These are phyloP conservation scores for Siphlonurus alternatus DNA, from an alignment of 2,888 invertebrate species.

Conservation along the genomic window DNA sequence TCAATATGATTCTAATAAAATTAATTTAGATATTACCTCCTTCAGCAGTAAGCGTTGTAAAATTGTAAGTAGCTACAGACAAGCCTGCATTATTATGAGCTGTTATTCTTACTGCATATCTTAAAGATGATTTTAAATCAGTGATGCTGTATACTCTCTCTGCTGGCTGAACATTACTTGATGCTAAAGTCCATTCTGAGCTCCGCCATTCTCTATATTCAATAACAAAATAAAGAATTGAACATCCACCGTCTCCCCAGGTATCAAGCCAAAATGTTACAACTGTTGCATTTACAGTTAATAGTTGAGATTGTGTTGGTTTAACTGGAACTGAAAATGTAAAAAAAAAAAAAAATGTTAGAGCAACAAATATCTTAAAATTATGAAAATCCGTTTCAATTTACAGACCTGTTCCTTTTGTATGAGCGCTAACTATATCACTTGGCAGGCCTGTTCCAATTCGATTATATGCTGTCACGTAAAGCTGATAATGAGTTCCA, in stretches of 20 bases:
- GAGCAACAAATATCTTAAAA: not conserved
- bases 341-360: not conserved
- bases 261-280: conserved; percentile 74
- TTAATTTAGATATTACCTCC: conserved; percentile 37
- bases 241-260: conserved; percentile 81
- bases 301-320: conserved; percentile 61
- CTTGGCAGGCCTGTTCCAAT: conserved; percentile 80
- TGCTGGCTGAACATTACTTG: conserved; percentile 64
- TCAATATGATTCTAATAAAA: not conserved
- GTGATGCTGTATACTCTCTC: conserved; percentile 67
- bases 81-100: conserved; percentile 80
- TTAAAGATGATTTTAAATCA: conserved; percentile 57
- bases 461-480: conserved; percentile 78
- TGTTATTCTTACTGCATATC: conserved; percentile 54
- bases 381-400: not conserved
- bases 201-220: conserved; percentile 42
- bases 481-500: conserved; percentile 72
- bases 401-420: conserved; percentile 53
- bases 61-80: conserved; percentile 65
- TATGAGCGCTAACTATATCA: conserved; percentile 70
- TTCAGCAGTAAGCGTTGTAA: conserved; percentile 60
- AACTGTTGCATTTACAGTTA: conserved; percentile 71
- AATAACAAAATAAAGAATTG: conserved; percentile 68
- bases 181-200: conserved; percentile 51
- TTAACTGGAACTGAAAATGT: conserved; percentile 49